Evolutionary conservation across 2,888 invertebrate genomes (phyloP).

Genomic region (Chrysotoxum bicinctum): DNA sequence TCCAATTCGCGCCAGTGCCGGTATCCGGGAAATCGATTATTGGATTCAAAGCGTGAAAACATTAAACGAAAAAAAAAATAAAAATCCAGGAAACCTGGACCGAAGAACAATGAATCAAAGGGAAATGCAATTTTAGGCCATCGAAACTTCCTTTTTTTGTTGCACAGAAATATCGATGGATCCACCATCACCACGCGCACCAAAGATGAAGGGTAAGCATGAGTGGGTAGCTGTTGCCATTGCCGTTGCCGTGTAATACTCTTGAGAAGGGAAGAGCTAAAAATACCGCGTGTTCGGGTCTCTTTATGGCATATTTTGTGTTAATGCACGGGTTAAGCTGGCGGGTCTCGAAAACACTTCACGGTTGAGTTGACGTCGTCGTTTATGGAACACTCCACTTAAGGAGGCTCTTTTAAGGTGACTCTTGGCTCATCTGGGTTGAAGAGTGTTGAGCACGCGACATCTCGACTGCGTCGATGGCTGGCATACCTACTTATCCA

Average conservation of each 20-base stretch:
- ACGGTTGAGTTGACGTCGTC: constrained; percentile 62
- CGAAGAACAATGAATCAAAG: constrained; percentile 49
- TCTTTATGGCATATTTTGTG: constrained; percentile 45
- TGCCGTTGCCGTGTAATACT: background rate
- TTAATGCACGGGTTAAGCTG: constrained; percentile 68
- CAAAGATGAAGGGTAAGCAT: background rate
- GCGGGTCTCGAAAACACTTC: constrained; percentile 59
- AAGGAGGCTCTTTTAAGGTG: constrained; percentile 64
- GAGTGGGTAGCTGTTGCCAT: too few relatives aligned
- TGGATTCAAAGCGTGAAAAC: constrained; percentile 54
- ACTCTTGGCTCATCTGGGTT: constrained; percentile 45
- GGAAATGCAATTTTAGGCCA: constrained; percentile 59
- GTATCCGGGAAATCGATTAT: constrained; percentile 63
- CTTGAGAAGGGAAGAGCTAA: constrained; percentile 42
- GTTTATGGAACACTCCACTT: constrained; percentile 67
- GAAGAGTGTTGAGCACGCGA: constrained; percentile 52
- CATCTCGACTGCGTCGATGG: constrained; percentile 8
- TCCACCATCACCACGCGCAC: background rate
- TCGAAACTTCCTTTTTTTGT: background rate
- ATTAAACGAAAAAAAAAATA: background rate
- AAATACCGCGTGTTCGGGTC: constrained; percentile 50
- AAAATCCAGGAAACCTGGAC: background rate
- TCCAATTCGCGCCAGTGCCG: constrained; percentile 62
- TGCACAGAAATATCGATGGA: constrained; percentile 23
- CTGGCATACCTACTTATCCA: constrained; percentile 24